Conservation (phyloP, 30 jellyfish, hydroid and myxozoan species). For the Rhopilema esculentum region DNA sequence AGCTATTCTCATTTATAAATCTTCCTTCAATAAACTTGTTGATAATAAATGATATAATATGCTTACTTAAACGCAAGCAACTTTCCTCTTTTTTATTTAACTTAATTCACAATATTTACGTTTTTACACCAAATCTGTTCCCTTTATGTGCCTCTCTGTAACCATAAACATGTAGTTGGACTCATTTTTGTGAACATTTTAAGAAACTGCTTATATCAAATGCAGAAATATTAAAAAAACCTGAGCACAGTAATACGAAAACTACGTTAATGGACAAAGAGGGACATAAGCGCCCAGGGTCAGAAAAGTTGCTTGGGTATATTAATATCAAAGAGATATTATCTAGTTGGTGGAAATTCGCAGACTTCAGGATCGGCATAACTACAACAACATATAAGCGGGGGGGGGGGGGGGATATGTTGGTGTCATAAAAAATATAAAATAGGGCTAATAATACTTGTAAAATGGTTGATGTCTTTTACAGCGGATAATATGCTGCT, state of each 20-base stretch:
- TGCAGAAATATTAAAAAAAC: neutral
- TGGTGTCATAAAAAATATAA: too few relatives aligned
- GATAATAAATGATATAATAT: neutral
- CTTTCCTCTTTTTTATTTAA: conserved; percentile 8
- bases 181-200: too few relatives aligned
- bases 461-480: too few relatives aligned
- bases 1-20: conserved; percentile 21
- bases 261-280: neutral
- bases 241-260: neutral
- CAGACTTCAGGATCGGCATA: too few relatives aligned
- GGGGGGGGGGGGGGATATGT: too few relatives aligned
- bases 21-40: neutral
- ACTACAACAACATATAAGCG: too few relatives aligned
- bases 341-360: neutral
- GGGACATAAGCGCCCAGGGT: neutral
- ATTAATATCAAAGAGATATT: neutral
- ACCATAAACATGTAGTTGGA: neutral
- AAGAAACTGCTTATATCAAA: too few relatives aligned
- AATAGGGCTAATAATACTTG: too few relatives aligned
- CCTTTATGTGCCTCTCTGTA: neutral
- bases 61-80: conserved; percentile 40
- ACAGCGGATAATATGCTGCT: too few relatives aligned
- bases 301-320: neutral
- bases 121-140: neutral
- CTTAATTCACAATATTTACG: neutral